These are phyloP conservation scores for Hedychridium roseum DNA, from an alignment of 2,888 invertebrate species.

Conservation along the genomic window DNA sequence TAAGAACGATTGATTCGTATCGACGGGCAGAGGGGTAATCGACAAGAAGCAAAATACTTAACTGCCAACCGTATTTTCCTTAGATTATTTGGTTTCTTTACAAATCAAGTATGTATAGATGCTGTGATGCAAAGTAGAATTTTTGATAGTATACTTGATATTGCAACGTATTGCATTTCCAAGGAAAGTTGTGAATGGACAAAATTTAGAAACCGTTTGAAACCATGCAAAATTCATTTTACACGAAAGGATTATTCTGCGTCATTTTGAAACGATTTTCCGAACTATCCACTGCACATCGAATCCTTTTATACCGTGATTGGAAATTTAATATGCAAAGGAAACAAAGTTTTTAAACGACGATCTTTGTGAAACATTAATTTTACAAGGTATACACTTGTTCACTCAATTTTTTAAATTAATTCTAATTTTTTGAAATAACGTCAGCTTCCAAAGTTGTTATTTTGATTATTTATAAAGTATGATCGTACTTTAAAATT, in stretches of 20 bases:
- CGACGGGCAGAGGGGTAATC: too few species aligned
- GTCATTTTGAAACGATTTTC: conserved; percentile 35
- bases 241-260: conserved; percentile 38
- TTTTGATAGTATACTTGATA: conserved; percentile 15
- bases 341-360: too few species aligned
- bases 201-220: too few species aligned
- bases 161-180: too few species aligned
- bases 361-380: too few species aligned
- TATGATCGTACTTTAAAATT: too few species aligned
- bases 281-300: conserved; percentile 39
- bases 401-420: too few species aligned
- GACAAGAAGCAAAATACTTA: conserved; percentile 17
- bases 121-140: conserved; percentile 24
- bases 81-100: conserved; percentile 21
- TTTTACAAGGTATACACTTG: too few species aligned
- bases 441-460: not conserved
- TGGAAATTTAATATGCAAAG: conserved; percentile 30
- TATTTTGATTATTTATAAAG: conserved; percentile 1
- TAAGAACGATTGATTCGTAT: too few species aligned
- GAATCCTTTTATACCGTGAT: conserved; percentile 27
- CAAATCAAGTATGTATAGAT: conserved; percentile 23
- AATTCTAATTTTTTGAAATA: conserved; percentile 3
- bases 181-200: too few species aligned
- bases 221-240: conserved; percentile 37
- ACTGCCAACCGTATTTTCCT: conserved; percentile 30